A percentile compares a stretch with the other conserved stretches of the same genome.
phyloP scores from a whole-genome alignment of 2,797 vertebrate species.

The Choloepus didactylus region DNA sequence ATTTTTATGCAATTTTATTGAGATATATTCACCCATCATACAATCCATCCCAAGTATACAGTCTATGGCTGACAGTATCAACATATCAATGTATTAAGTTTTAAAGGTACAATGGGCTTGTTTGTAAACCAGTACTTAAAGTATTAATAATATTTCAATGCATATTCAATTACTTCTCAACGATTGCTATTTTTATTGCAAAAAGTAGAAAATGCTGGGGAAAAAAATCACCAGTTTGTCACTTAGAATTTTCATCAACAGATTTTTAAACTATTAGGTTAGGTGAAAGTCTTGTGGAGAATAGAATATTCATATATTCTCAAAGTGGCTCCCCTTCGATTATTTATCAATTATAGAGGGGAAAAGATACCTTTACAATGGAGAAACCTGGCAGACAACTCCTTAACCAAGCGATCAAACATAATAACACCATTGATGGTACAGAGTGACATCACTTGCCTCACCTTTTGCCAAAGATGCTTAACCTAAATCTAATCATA shows the following conservation, averaged over 20 bases:
- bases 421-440: neutral
- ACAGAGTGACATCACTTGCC: neutral
- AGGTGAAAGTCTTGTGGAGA: slow-evolving; percentile 47
- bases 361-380: neutral
- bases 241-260: slow-evolving; percentile 53
- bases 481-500: slow-evolving; percentile 15
- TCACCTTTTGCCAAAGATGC: slow-evolving; percentile 13
- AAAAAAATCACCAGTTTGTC: slow-evolving; percentile 52
- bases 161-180: slow-evolving; percentile 50
- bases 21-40: too few relatives aligned
- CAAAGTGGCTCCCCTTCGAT: neutral
- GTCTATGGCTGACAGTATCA: too few relatives aligned
- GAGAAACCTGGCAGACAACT: neutral
- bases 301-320: neutral
- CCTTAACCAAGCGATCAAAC: slow-evolving; percentile 28
- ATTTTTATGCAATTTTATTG: too few relatives aligned
- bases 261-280: slow-evolving; percentile 9
- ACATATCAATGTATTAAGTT: neutral
- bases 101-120: slow-evolving; percentile 39
- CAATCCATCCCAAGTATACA: too few relatives aligned
- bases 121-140: slow-evolving; percentile 62
- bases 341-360: neutral
- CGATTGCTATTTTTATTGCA: slow-evolving; percentile 42
- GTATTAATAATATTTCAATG: slow-evolving; percentile 54
- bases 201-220: slow-evolving; percentile 44